Evolutionary conservation across 1,140 invertebrate species (phyloP).

Genomic region (Liolophura sinensis): DNA sequence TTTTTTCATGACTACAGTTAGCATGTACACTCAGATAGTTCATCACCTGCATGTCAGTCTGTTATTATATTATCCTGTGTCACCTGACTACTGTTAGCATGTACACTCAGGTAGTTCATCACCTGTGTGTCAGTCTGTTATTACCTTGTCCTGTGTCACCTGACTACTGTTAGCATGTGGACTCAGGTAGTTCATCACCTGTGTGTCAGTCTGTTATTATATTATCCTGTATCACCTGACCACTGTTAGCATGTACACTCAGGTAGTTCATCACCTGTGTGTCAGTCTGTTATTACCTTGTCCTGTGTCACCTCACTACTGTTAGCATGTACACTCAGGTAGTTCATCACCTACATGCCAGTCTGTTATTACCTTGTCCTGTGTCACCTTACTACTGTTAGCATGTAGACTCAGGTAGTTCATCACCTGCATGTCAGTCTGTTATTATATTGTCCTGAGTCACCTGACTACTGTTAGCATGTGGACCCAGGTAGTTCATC

Average conservation of each 20-base stretch:
- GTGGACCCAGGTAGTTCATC: slow-evolving; percentile 78
- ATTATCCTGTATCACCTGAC: slow-evolving; percentile 64
- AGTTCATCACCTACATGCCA: slow-evolving; percentile 76
- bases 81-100: slow-evolving; percentile 66
- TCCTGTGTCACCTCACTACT: slow-evolving; percentile 67
- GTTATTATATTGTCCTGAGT: slow-evolving; percentile 63
- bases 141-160: slow-evolving; percentile 63
- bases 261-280: slow-evolving; percentile 77
- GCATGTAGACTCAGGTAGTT: slow-evolving; percentile 78
- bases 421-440: no score
- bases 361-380: slow-evolving; percentile 65
- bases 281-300: slow-evolving; percentile 50
- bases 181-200: slow-evolving; percentile 78
- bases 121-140: no score
- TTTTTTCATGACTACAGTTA: no score
- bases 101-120: slow-evolving; percentile 78
- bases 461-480: slow-evolving; percentile 66
- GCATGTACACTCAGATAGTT: no score
- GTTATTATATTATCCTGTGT: slow-evolving; percentile 62
- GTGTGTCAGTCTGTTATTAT: no score
- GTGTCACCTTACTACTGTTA: slow-evolving; percentile 63
- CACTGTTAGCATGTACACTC: slow-evolving; percentile 72
- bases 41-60: no score
- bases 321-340: slow-evolving; percentile 75
- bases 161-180: slow-evolving; percentile 70